Base-by-base conservation (phyloP, 2,888 invertebrate species). In the Pollenia amentaria region DNA sequence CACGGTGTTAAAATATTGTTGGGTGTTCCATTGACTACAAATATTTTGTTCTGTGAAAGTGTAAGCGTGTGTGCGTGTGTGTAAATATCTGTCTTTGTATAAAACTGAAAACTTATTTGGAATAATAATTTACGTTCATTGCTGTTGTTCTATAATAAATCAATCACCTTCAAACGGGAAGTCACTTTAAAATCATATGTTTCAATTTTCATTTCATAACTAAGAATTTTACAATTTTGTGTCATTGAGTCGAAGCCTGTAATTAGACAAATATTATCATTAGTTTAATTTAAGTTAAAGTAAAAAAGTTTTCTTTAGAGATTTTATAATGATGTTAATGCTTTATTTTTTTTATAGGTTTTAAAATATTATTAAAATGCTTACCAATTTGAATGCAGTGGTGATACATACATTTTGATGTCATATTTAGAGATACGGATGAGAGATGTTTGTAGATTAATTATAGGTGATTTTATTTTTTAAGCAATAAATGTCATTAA, bases 211-310 rank as follows among this genome's bases (percentile, higher is more conserved):
- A n/a, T 21, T 53, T 72, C 53, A 51, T 44, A n/a, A n/a, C 0
- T 60, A 60, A 57, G 57, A 57, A 14, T 8, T 69, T 79, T 79
- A 84, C 67, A 84, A 75, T 51, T 84, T 84, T 46, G 84, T 84
- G 46, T 84, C 84, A 53, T 44, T 73, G 44, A 73, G 67, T 53
- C 73, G 78, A 6, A 84, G 73, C 51, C 84, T 84, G 78, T 53
- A 84, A 84, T 48, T 76, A 84, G 67, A 84, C 40, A 83, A 72
- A 65, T 70, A 8, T 11, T 14, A 16, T 18, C 29, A 57, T 83
- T 83, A 83, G 55, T 77, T 70, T 44, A 12, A 9, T 21, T 18
- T n/a, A n/a, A 16, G n/a, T 62, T 12, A n/a, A 75, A 1, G 1
- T 60, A 4, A 18, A 14, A 16, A 44, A 29, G 2, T n/a, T 38